These are phyloP conservation scores for Quadroppia sp. DNA, from an alignment of 2,888 invertebrate species.

Conservation along the genomic window DNA sequence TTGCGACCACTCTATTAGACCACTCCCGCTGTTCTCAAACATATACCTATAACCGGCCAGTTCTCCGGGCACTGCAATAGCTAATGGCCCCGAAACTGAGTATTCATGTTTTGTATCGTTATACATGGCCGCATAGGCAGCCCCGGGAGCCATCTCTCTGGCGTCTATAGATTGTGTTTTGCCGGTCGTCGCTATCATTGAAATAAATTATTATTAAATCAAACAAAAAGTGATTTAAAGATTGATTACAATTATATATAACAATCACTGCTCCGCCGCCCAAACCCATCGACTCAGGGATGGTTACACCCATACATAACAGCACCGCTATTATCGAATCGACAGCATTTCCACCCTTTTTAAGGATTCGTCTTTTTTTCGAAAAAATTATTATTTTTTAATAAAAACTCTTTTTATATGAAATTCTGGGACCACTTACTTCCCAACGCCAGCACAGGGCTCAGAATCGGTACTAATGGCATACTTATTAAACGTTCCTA, in stretches of 20 bases:
- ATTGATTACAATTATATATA: conserved; percentile 61
- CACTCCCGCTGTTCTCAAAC: conserved; percentile 62
- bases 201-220: too few relatives aligned
- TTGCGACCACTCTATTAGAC: conserved; percentile 68
- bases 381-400: neutral
- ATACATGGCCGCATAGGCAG: conserved; percentile 63
- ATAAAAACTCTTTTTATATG: too few relatives aligned
- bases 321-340: conserved; percentile 81
- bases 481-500: conserved; percentile 49
- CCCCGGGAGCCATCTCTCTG: conserved; percentile 70
- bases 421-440: too few relatives aligned
- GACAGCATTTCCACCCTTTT: conserved; percentile 63
- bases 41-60: conserved; percentile 75
- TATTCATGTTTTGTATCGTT: conserved; percentile 52
- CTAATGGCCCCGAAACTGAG: conserved; percentile 53
- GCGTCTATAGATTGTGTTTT: conserved; percentile 66
- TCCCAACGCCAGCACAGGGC: conserved; percentile 69
- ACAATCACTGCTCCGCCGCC: conserved; percentile 86
- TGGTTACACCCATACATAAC: conserved; percentile 77
- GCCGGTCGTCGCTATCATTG: conserved; percentile 55
- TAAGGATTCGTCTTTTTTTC: conserved; percentile 61
- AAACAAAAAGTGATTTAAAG: too few relatives aligned
- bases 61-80: conserved; percentile 87
- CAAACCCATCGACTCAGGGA: conserved; percentile 79
- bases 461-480: conserved; percentile 69